Conservation (phyloP, 2,113 vertebrate species). For the Tauraco erythrolophus region DNA sequence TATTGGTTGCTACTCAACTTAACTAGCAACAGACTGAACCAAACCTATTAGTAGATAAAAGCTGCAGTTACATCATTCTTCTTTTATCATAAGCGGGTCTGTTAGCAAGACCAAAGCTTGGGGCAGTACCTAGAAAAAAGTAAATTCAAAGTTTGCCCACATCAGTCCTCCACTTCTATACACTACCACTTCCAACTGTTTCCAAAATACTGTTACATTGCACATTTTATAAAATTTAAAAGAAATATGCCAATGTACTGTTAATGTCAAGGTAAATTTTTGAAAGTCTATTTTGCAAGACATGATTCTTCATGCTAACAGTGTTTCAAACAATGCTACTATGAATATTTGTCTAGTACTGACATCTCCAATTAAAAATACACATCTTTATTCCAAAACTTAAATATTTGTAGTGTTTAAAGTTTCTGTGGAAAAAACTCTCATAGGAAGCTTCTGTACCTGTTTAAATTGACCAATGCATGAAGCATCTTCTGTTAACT, state of each 20-base stretch:
- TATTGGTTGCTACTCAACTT: background rate
- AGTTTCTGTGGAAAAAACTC: background rate
- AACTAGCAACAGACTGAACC: background rate
- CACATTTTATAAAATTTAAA: background rate
- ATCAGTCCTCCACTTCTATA: background rate
- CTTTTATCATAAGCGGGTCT: background rate
- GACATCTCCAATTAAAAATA: background rate
- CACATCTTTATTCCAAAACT: background rate
- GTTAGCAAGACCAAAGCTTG: background rate
- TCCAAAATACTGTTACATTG: background rate
- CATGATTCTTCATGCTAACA: background rate
- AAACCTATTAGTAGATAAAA: background rate
- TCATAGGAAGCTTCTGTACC: background rate
- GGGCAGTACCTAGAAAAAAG: background rate
- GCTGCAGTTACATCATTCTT: background rate
- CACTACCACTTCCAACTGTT: background rate
- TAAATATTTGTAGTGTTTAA: background rate
- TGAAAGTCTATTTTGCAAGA: background rate
- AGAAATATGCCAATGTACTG: background rate
- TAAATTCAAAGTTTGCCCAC: background rate
- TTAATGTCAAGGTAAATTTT: background rate
- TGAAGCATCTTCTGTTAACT: background rate
- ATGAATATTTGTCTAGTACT: background rate
- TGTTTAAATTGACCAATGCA: background rate
- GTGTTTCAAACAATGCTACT: background rate